These are phyloP conservation scores for Neoniphon sammara DNA, from an alignment of 2,797 vertebrate genomes.

Conservation along the genomic window DNA sequence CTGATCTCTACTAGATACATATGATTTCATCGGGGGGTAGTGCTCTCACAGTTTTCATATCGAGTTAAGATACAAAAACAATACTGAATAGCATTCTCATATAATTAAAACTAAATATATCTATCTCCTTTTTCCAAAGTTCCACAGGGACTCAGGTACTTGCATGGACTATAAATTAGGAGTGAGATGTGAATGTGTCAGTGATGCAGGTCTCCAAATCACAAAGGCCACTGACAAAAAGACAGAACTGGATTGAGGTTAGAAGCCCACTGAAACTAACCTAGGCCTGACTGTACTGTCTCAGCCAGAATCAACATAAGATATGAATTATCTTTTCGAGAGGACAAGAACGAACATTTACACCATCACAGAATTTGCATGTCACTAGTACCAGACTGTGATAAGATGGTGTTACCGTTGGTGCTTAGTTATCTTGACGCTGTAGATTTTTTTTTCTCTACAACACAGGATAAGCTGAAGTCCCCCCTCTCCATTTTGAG, in stretches of 20 bases:
- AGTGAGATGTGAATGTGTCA: constrained; percentile 26
- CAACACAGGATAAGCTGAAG: constrained; percentile 54
- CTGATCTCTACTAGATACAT: constrained; percentile 13
- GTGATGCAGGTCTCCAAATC: constrained; percentile 49
- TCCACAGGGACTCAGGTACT: constrained; percentile 26
- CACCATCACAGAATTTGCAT: constrained; percentile 37
- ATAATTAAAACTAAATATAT: constrained; percentile 27
- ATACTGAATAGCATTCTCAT: neutral
- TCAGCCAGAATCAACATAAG: constrained; percentile 33
- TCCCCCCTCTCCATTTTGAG: constrained; percentile 77
- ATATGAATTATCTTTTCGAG: constrained; percentile 19
- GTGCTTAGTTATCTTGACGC: constrained; percentile 41
- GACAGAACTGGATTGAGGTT: constrained; percentile 8
- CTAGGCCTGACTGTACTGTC: constrained; percentile 34
- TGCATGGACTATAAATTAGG: constrained; percentile 36
- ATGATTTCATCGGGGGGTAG: neutral
- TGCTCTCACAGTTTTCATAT: neutral
- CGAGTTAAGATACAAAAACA: constrained; percentile 13
- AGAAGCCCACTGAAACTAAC: constrained; percentile 36
- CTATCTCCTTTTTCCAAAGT: constrained; percentile 38
- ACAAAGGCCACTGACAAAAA: constrained; percentile 32
- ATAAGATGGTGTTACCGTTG: constrained; percentile 23
- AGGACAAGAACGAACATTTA: constrained; percentile 34
- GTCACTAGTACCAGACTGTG: constrained; percentile 20
- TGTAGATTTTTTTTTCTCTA: constrained; percentile 32